These are phyloP conservation scores for Dendrocincla fuliginosa DNA, from an alignment of 2,797 vertebrate species.

Conservation along the genomic window DNA sequence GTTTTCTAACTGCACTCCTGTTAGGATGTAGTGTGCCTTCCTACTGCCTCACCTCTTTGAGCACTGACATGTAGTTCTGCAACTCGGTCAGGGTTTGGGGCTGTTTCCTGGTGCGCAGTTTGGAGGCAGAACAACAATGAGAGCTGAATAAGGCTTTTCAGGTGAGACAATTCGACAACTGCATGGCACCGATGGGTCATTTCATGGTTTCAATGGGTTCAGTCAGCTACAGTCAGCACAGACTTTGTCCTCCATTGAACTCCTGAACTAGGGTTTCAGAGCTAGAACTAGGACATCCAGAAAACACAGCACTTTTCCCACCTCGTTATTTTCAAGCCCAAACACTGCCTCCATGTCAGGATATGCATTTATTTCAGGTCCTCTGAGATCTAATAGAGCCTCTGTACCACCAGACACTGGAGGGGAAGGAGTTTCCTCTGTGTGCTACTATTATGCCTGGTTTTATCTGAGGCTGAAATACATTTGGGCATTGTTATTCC, in stretches of 20 bases:
- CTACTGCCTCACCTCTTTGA: background rate
- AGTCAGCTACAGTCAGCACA: background rate
- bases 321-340: background rate
- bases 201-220: background rate
- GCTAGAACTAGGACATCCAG: background rate
- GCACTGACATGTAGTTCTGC: background rate
- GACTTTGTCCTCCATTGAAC: background rate
- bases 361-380: background rate
- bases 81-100: background rate
- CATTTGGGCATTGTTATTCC: background rate
- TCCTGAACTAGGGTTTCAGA: background rate
- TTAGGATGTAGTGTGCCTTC: background rate
- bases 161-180: background rate
- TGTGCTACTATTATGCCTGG: fast-evolving
- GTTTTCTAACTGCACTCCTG: background rate
- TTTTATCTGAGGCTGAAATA: background rate
- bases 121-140: background rate
- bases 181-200: background rate
- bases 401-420: fast-evolving
- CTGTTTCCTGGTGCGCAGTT: background rate
- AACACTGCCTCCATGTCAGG: fast-evolving
- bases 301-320: background rate
- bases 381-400: background rate
- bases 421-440: background rate
- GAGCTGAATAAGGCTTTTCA: background rate